phyloP scores from a whole-genome alignment of 2,888 invertebrate genomes.

The Ormyrus labotus region DNA sequence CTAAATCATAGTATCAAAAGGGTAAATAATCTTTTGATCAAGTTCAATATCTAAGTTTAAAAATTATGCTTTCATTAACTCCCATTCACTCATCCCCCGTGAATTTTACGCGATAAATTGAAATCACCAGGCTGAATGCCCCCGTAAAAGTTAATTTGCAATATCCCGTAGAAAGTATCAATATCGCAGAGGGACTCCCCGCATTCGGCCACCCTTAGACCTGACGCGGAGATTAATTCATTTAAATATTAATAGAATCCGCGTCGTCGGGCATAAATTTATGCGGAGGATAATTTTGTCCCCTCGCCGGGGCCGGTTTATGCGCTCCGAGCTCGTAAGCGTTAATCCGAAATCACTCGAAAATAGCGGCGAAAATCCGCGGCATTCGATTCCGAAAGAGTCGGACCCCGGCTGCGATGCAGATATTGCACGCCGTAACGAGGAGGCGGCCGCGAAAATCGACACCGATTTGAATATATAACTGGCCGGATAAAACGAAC shows the following conservation, averaged over 20 bases:
- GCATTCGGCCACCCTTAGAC: too few species aligned
- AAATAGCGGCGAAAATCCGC: slow-evolving; percentile 17
- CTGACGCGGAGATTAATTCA: slow-evolving; percentile 17
- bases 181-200: too few species aligned
- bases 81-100: too few species aligned
- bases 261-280: not conserved
- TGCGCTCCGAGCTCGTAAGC: not conserved
- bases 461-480: slow-evolving; percentile 73
- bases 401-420: not conserved
- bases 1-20: too few species aligned
- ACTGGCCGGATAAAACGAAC: slow-evolving; percentile 74
- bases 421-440: slow-evolving; percentile 39
- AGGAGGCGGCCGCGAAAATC: slow-evolving; percentile 41
- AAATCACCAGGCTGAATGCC: too few species aligned
- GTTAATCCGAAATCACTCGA: slow-evolving; percentile 55
- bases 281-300: not conserved
- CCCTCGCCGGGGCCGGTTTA: not conserved
- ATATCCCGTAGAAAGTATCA: too few species aligned
- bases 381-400: too few species aligned
- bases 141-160: too few species aligned
- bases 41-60: too few species aligned
- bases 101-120: too few species aligned
- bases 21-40: too few species aligned
- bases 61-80: too few species aligned
- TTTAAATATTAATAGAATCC: slow-evolving; percentile 43